Evolutionary conservation across 2,888 invertebrate genomes (phyloP).

Genomic region (Athetis lepigone): DNA sequence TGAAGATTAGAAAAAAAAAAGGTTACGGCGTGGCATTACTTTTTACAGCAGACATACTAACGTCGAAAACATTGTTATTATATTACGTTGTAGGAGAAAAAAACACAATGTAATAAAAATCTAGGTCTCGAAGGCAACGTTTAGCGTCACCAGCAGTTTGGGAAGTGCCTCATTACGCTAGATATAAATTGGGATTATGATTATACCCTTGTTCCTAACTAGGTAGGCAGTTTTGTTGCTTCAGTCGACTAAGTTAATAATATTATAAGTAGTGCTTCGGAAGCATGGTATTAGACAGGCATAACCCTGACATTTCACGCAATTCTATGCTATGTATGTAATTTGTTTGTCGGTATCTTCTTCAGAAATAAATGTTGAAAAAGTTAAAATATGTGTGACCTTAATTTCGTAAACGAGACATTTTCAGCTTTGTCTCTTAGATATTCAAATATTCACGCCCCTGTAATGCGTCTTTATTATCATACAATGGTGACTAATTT

Average conservation of each 20-base stretch:
- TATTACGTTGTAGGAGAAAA: constrained; percentile 14
- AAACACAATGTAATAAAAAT: constrained; percentile 48
- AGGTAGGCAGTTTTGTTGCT: background rate
- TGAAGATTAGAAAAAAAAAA: constrained; percentile 47
- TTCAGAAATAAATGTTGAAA: too few relatives aligned
- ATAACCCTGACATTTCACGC: background rate
- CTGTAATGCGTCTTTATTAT: too few relatives aligned
- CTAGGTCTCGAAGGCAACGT: constrained; percentile 44
- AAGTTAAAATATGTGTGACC: too few relatives aligned
- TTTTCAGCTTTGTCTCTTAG: too few relatives aligned
- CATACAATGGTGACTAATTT: too few relatives aligned
- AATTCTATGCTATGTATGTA: background rate
- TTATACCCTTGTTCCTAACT: constrained; percentile 12
- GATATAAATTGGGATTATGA: constrained; percentile 37
- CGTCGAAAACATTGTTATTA: constrained; percentile 42
- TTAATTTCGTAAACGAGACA: too few relatives aligned
- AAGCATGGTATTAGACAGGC: background rate
- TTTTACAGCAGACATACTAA: constrained; percentile 55
- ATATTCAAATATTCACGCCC: too few relatives aligned
- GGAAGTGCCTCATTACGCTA: constrained; percentile 43
- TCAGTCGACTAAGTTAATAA: background rate
- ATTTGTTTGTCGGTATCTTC: background rate
- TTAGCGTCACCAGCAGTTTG: constrained; percentile 50
- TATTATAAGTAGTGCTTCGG: background rate
- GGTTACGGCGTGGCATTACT: constrained; percentile 48